phyloP scores from a whole-genome alignment of 2,888 invertebrate species.

The Lissocephala sabroskyi region DNA sequence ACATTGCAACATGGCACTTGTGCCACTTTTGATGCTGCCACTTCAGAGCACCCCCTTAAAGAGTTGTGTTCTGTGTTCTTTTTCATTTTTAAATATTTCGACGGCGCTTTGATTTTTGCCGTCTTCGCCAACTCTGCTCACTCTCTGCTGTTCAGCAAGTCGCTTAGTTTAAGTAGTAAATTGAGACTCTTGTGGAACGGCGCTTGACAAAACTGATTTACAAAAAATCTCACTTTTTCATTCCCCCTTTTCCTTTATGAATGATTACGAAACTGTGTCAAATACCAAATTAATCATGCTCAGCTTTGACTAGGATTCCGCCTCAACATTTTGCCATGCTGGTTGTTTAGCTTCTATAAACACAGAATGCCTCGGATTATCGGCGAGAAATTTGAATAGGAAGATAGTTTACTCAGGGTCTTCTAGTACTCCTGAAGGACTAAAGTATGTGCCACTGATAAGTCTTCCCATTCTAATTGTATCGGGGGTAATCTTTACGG shows the following conservation, averaged over 20 bases:
- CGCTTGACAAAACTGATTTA: slow-evolving; percentile 48
- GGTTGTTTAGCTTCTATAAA: too few relatives aligned
- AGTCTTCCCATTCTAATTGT: too few relatives aligned
- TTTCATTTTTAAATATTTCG: slow-evolving; percentile 19
- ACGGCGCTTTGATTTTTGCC: slow-evolving; percentile 11
- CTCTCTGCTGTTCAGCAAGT: slow-evolving; percentile 1
- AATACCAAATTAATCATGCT: slow-evolving; percentile 37
- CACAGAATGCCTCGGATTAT: too few relatives aligned
- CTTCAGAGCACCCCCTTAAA: too few relatives aligned
- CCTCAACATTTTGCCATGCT: too few relatives aligned
- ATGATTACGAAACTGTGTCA: slow-evolving; percentile 40
- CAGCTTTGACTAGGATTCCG: background rate
- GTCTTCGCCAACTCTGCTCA: background rate
- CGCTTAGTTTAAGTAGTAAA: slow-evolving; percentile 39
- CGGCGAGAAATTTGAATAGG: too few relatives aligned
- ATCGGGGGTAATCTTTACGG: too few relatives aligned
- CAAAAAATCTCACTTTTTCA: slow-evolving; percentile 35
- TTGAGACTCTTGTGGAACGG: slow-evolving; percentile 8
- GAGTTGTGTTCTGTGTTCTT: slow-evolving; percentile 14
- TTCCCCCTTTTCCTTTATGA: slow-evolving; percentile 46
- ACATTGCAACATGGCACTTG: slow-evolving; percentile 62
- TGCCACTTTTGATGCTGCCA: slow-evolving; percentile 26
- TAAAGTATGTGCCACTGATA: too few relatives aligned
- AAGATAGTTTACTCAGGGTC: too few relatives aligned
- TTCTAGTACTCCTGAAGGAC: too few relatives aligned